These are phyloP conservation scores for Volucella zonaria DNA, from an alignment of 2,888 invertebrate species.

Conservation along the genomic window DNA sequence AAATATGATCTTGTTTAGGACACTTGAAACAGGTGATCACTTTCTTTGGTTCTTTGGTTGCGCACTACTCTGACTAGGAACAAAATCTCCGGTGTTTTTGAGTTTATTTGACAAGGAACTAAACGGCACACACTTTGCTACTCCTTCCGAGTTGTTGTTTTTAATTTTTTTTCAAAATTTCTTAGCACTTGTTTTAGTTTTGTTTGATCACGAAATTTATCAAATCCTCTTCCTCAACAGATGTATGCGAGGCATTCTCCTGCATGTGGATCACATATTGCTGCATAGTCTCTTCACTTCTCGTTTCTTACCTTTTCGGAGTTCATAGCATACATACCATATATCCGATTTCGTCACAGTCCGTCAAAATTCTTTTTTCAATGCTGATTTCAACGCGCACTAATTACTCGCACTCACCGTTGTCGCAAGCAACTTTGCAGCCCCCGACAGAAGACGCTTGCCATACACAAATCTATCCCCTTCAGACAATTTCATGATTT, in stretches of 20 bases:
- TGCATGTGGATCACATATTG: too few relatives aligned
- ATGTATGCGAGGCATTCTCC: too few relatives aligned
- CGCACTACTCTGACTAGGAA: not conserved
- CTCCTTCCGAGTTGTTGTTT: not conserved
- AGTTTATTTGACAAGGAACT: not conserved
- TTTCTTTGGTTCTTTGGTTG: not conserved
- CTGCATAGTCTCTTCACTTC: too few relatives aligned
- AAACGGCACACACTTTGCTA: not conserved
- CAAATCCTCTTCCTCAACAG: not conserved
- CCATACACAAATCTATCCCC: too few relatives aligned
- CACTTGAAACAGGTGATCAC: not conserved
- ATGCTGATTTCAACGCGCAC: slow-evolving; percentile 9
- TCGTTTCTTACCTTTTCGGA: too few relatives aligned
- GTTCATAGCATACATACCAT: too few relatives aligned
- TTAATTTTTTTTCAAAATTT: not conserved
- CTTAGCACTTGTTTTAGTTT: not conserved
- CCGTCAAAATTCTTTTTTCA: not conserved
- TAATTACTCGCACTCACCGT: slow-evolving; percentile 6
- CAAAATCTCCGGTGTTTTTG: too few relatives aligned
- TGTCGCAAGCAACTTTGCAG: slow-evolving; percentile 2
- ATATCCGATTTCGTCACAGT: not conserved
- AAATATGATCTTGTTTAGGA: too few relatives aligned
- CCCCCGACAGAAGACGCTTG: too few relatives aligned
- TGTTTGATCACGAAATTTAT: not conserved
- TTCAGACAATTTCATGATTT: too few relatives aligned